phyloP scores from a whole-genome alignment of 2,113 vertebrate species.

The Toxostoma redivivum region DNA sequence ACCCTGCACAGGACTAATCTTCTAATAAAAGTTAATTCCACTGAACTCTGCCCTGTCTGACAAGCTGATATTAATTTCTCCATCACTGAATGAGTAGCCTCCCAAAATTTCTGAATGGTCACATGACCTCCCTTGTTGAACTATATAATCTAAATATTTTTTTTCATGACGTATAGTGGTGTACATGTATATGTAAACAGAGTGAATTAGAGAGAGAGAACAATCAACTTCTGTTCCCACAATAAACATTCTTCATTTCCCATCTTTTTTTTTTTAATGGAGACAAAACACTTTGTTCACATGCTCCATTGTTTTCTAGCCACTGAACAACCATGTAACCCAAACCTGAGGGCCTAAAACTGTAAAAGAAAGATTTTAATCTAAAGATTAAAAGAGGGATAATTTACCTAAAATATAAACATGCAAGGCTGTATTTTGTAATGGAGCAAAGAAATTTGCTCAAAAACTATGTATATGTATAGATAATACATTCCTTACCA shows the following conservation, averaged over 20 bases:
- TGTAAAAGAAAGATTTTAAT: background rate
- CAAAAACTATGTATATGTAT: background rate
- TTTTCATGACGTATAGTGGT: background rate
- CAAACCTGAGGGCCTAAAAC: background rate
- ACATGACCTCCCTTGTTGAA: background rate
- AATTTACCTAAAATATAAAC: background rate
- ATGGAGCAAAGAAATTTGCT: background rate
- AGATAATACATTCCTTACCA: background rate
- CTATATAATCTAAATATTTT: background rate
- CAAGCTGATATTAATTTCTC: background rate
- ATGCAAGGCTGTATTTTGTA: background rate
- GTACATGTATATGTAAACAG: background rate
- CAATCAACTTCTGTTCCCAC: background rate
- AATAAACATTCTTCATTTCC: background rate
- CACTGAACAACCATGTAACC: background rate
- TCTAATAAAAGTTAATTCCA: background rate
- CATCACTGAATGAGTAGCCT: background rate
- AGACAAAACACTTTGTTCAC: background rate
- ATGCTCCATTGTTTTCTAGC: background rate
- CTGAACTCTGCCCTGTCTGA: background rate
- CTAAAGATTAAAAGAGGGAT: background rate
- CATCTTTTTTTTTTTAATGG: background rate
- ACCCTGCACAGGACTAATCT: background rate
- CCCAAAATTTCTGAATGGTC: background rate
- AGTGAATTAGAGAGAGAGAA: background rate